Conservation (phyloP, 2,113 vertebrate species). For the Reinhardtius hippoglossoides region DNA sequence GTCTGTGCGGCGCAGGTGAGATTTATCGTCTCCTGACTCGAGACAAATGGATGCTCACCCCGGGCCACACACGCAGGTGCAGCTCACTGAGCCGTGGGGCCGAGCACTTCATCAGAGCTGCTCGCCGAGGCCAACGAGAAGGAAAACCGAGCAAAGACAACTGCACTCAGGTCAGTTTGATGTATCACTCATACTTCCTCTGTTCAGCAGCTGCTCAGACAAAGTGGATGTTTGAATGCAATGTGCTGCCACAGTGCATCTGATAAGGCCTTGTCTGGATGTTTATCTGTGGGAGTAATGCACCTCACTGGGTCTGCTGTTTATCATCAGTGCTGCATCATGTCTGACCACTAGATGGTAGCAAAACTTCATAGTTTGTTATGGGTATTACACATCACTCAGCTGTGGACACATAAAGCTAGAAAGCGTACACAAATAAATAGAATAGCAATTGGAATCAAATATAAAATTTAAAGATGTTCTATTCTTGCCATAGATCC, state of each 20-base stretch:
- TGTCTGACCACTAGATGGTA: slow-evolving; percentile 63
- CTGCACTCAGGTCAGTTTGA: slow-evolving; percentile 31
- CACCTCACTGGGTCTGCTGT: background rate
- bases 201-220: slow-evolving; percentile 1
- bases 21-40: slow-evolving; percentile 38
- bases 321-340: slow-evolving; percentile 27
- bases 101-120: slow-evolving; percentile 49
- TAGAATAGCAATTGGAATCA: too few relatives aligned
- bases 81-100: slow-evolving; percentile 45
- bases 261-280: background rate
- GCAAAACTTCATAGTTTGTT: slow-evolving; percentile 30
- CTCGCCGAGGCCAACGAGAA: slow-evolving; percentile 24
- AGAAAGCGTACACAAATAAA: too few relatives aligned
- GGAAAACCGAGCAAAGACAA: slow-evolving; percentile 34
- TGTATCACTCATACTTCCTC: slow-evolving; percentile 16
- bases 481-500: background rate
- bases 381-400: background rate
- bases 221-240: background rate
- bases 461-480: background rate
- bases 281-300: background rate
- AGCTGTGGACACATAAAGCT: background rate
- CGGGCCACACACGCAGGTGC: slow-evolving; percentile 26
- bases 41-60: slow-evolving; percentile 55
- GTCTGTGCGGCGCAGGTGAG: slow-evolving; percentile 27
- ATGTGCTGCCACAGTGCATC: background rate